These are phyloP conservation scores for Homalodisca vitripennis DNA, from an alignment of 1,140 invertebrate genomes.

Conservation along the genomic window DNA sequence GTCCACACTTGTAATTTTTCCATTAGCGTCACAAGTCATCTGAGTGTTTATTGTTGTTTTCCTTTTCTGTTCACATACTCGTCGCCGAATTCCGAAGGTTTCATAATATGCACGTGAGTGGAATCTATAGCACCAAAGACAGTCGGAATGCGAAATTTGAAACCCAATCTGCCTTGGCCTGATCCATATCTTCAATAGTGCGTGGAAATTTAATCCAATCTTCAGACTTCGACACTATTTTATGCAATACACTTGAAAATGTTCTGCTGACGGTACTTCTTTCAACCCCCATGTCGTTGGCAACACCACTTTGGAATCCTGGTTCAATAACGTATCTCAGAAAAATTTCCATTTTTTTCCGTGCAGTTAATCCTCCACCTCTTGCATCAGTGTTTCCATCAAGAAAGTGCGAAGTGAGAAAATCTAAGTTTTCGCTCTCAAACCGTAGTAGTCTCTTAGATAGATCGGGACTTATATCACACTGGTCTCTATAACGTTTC, in stretches of 20 bases:
- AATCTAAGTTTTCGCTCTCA: not conserved
- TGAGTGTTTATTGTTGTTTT: slow-evolving; percentile 6
- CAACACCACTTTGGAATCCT: slow-evolving; percentile 22
- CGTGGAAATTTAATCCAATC: slow-evolving; percentile 22
- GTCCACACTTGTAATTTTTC: slow-evolving; percentile 9
- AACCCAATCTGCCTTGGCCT: slow-evolving; percentile 1
- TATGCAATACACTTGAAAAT: not conserved
- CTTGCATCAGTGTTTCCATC: not conserved
- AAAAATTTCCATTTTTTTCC: slow-evolving; percentile 13
- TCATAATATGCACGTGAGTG: slow-evolving; percentile 29
- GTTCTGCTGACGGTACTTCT: slow-evolving; percentile 4
- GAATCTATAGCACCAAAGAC: slow-evolving; percentile 3
- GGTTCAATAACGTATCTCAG: slow-evolving; percentile 15
- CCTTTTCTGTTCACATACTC: slow-evolving; percentile 26
- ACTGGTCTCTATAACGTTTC: not conserved
- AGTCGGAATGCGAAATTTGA: slow-evolving; percentile 18
- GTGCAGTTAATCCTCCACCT: slow-evolving; percentile 6
- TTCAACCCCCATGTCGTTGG: not conserved
- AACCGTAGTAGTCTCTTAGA: not conserved
- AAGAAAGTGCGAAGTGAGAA: not conserved
- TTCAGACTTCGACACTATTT: not conserved
- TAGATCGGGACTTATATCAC: not conserved
- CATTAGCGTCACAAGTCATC: slow-evolving; percentile 18
- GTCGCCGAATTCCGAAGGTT: slow-evolving; percentile 22
- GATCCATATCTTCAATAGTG: not conserved